phyloP scores from a whole-genome alignment of 2,113 vertebrate genomes.

The Grammomys surdaster region DNA sequence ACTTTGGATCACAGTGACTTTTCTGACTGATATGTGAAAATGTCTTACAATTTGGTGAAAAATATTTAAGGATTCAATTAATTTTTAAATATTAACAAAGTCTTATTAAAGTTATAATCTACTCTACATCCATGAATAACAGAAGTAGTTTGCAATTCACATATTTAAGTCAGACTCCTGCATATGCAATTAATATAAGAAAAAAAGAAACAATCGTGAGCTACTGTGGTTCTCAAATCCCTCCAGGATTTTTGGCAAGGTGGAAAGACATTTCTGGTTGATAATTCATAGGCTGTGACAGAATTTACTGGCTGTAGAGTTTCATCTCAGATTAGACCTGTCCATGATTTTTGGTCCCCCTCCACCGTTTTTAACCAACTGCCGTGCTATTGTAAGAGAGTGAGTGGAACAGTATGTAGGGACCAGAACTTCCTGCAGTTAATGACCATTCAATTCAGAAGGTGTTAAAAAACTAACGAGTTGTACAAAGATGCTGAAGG shows the following conservation, averaged over 20 bases:
- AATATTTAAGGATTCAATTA: background rate
- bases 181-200: background rate
- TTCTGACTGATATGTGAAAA: background rate
- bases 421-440: background rate
- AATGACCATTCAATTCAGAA: background rate
- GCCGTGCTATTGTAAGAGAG: background rate
- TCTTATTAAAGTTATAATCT: conserved; percentile 43
- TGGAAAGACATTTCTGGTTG: background rate
- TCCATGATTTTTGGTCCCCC: background rate
- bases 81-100: conserved; percentile 32
- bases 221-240: background rate
- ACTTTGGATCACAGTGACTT: background rate
- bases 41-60: conserved; percentile 49
- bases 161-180: background rate
- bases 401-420: background rate
- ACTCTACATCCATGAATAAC: background rate
- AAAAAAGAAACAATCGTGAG: background rate
- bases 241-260: background rate
- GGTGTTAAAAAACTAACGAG: conserved; percentile 4
- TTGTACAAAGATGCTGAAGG: background rate
- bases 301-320: background rate
- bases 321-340: background rate
- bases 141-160: conserved; percentile 8
- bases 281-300: background rate
- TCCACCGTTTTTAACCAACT: background rate